Evolutionary conservation across 2,113 vertebrate species (phyloP).

Genomic region (Brachypteracias leptosomus): DNA sequence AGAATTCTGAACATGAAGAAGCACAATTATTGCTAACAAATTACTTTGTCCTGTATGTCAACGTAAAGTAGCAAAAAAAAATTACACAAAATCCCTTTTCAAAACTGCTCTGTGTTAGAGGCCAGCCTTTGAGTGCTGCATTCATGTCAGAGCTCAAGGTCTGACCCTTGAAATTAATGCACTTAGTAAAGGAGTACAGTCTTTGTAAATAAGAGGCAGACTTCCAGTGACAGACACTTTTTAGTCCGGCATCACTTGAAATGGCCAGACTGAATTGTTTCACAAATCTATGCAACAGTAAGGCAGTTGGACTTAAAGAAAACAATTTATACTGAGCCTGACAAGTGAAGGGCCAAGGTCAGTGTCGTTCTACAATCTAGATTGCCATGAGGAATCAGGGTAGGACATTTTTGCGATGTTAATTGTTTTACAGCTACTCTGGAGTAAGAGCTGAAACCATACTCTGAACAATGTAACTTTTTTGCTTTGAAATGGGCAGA

Average conservation of each 20-base stretch:
- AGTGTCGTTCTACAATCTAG: background rate
- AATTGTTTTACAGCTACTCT: background rate
- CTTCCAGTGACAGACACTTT: background rate
- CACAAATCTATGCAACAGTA: background rate
- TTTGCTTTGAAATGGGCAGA: background rate
- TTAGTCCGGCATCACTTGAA: background rate
- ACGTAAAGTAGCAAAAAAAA: background rate
- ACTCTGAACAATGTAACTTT: background rate
- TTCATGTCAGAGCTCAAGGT: background rate
- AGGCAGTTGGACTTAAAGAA: background rate
- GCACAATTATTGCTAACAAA: background rate
- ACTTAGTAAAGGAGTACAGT: background rate
- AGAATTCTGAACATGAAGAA: background rate
- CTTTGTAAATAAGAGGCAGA: background rate
- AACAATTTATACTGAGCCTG: background rate
- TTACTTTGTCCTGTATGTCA: background rate
- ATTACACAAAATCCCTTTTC: background rate
- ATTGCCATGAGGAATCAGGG: background rate
- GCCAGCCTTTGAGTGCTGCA: background rate
- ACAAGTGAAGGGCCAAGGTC: background rate
- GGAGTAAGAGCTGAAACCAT: background rate
- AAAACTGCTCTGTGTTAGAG: background rate
- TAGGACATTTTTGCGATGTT: background rate
- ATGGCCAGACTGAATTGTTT: background rate
- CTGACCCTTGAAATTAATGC: background rate